Percentiles rank a stretch among this genome's conserved stretches.
Conservation (phyloP, 2,113 vertebrate genomes). For the Chitala chitala region DNA sequence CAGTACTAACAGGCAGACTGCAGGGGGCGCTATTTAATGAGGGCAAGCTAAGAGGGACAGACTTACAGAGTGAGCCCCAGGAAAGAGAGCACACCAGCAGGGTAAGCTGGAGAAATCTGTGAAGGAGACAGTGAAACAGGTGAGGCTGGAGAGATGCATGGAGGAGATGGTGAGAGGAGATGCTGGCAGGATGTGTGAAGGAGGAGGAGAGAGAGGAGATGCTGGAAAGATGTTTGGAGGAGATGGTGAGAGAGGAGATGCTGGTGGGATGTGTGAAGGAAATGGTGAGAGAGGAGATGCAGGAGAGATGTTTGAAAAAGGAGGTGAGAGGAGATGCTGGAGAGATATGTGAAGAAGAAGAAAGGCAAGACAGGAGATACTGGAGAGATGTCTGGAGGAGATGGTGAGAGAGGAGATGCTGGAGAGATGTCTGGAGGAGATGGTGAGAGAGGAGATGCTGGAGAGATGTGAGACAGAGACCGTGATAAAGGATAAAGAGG, state of each 20-base stretch:
- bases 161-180: not conserved
- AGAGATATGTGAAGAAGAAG: not conserved
- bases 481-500: no score
- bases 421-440: not conserved
- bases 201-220: not conserved
- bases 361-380: no score
- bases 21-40: no score
- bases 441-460: not conserved
- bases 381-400: no score
- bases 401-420: not conserved
- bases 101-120: not conserved
- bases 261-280: not conserved
- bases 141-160: not conserved
- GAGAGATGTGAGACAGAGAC: not conserved
- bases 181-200: no score
- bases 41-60: not conserved
- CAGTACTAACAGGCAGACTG: no score
- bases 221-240: no score
- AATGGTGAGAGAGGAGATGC: not conserved
- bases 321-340: no score
- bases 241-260: no score
- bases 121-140: not conserved
- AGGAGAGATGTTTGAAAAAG: not conserved
- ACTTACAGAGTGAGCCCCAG: constrained; percentile 7
- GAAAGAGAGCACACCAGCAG: not conserved